Evolutionary conservation across 2,113 vertebrate species (phyloP), one percentile per base, ranked within the genome.

Genomic region (Archocentrus centrarchus): DNA sequence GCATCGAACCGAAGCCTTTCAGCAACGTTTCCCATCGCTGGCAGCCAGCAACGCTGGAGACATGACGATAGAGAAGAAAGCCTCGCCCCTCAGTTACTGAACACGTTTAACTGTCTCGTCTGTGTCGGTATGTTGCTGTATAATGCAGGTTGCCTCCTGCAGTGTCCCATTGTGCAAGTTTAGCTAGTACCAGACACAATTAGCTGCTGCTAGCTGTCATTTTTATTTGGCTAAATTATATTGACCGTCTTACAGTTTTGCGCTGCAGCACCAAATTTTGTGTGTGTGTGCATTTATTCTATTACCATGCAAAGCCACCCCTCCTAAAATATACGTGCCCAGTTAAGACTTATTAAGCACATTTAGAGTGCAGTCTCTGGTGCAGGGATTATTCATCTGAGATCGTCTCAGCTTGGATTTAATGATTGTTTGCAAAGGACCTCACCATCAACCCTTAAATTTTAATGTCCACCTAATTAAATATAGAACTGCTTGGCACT

Each of bases 111-210:
- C 50, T 61, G 2, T 66, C 89, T 75, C 32, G 60, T 70, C 4
- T 78, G 78, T 91, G 61, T 75, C 27, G 92, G 92, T 94, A 93
- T 84, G 92, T 91, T 75, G 53, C 22, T n/a, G 24, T 64, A 70
- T 73, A 6, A 58, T 30, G 17, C 18, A 18, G 20, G 24, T 66
- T 2, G 35, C 47, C 22, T 75, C 60, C 22, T n/a, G 2, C 41
- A 20, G 7, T 22, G 8, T 61, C 18, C 30, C 20, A n/a, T 53
- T 77, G 20, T 39, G 13, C 58, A 8, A 6, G 62, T 22, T 5
- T 39, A 84, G 77, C 63, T 41, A 39, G 24, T 22, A 22, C 18
- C 4, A n/a, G 37, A 78, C 76, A 73, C 24, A 70, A 7, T 27
- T 70, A 47, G 83, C 86, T 68, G 61, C 20, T 60, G 68, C 75